A percentile compares a stretch with the other conserved stretches of the same genome.
phyloP scores from a whole-genome alignment of 1,140 invertebrate species.

The Cardiocondyla obscurior region DNA sequence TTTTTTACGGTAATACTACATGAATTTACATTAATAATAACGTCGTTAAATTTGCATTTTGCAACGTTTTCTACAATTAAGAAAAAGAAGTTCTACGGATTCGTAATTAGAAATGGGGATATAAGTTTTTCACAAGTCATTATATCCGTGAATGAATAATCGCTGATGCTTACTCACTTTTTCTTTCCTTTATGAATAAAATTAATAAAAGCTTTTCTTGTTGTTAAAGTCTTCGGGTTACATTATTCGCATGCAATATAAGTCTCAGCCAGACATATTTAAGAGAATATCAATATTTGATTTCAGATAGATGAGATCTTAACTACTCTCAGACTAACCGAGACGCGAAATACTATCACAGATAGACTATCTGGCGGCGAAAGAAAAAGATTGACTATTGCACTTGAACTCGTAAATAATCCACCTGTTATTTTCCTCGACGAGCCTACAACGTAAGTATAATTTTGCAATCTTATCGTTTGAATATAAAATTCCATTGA shows the following conservation, averaged over 20 bases:
- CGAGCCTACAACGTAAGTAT: conserved; percentile 92
- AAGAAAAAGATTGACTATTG: conserved; percentile 95
- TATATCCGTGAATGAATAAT: not conserved
- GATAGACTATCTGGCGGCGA: conserved; percentile 95
- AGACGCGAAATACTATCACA: conserved; percentile 88
- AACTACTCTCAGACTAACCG: conserved; percentile 86
- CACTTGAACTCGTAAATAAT: conserved; percentile 96
- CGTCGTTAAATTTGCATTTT: not conserved
- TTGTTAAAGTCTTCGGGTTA: no score
- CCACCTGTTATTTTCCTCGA: conserved; percentile 95
- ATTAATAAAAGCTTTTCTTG: not conserved
- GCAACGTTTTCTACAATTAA: not conserved
- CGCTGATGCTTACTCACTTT: not conserved
- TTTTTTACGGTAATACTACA: not conserved
- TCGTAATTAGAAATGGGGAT: not conserved
- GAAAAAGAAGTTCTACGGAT: not conserved
- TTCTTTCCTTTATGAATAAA: not conserved
- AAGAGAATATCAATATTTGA: not conserved
- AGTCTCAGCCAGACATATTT: not conserved
- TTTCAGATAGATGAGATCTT: conserved; percentile 90
- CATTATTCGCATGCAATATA: not conserved
- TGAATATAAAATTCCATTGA: no score
- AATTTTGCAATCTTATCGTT: no score
- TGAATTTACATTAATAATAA: not conserved
- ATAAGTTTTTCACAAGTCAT: not conserved